Evolutionary conservation across 2,888 invertebrate species (phyloP), one percentile per base, ranked within the genome.

Genomic region (Osmoderma eremita): DNA sequence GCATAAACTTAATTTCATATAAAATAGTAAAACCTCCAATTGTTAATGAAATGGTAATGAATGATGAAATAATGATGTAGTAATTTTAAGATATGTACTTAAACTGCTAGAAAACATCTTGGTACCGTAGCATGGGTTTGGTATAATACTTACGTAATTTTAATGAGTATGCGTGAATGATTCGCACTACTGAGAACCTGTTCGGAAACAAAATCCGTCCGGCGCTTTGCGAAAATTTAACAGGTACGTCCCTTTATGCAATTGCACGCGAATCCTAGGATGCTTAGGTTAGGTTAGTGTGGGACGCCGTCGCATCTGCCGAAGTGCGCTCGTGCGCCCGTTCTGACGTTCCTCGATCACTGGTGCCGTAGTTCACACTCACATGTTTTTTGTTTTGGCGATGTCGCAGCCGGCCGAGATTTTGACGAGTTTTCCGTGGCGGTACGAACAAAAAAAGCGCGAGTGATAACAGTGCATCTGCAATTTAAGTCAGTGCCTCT

Each of bases 241-340:
- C 41, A 56, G 42, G 56, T 8, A 30, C 18, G 38, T 10, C 41
- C 41, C 24, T 42, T 24, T n/a, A 41, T 15, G 30, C n/a, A 51
- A 51, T 30, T 13, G 24, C 56, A 56, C 56, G 56, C 41, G 56
- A 41, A 63, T 68, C 67, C 68, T 63, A 61, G 67, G 72, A 63
- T 70, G 68, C 71, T 75, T 74, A 74, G 70, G 74, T 74, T 75
- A 75, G 75, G 75, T 74, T 75, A 73, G 75, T 75, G 69, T 72
- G 72, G 70, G 72, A 72, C 71, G 72, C 68, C 70, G 56, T 56
- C 56, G 56, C 56, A 56, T 56, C 41, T 42, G 39, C 22, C 20
- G 56, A 56, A 42, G 39, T 56, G 66, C 65, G 66, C 72, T 67
- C 64, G 58, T 50, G 39, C 63, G 48, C 63, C 18, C 20, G 36